Base-by-base conservation (phyloP, 2,888 invertebrate species). In the Torymus auratus region DNA sequence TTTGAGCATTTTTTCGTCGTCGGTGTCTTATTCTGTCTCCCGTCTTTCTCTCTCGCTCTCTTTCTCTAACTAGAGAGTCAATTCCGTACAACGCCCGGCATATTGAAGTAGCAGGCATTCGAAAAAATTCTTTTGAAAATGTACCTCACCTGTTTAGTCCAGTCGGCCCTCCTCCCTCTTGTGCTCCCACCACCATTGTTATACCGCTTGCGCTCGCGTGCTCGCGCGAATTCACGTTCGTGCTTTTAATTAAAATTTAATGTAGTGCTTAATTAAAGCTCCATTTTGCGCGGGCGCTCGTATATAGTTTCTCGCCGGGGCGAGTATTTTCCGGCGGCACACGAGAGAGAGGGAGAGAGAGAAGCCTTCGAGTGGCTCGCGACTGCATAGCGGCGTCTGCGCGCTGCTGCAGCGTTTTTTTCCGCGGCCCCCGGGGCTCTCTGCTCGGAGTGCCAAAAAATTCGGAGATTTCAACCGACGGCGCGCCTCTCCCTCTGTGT, bases 381-480 rank as follows among this genome's bases (percentile, higher is more conserved):
- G n/a, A 28, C 15, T 7, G n/a, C 55, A n/a, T n/a, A 60, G 41
- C 62, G 1, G 52, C 61, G 52, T n/a, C 61, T 12, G 72, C 53
- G 13, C 17, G 56, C 65, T 50, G 28, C 68, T 61, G 52, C 20
- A 61, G 52, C 4, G 41, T 7, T 5, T 50, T 58, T 64, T 28
- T 62, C 64, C 17, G 2, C 53, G 20, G 15, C 13, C 15, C 52
- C 3, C 28, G 50, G 28, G 55, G 14, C 15, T 52, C n/a, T 69
- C 20, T 70, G 4, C 14, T 5, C 20, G 11, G 52, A 17, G n/a
- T 7, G 65, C 83, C 82, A 82, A 86, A 88, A 88, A 88, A 86
- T 87, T 85, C 84, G 86, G 87, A 81, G 88, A 88, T 81, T 88
- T 88, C 87, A 88, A 88, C 87, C 88, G 86, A 83, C 88, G 87